Percentiles rank a stretch among this genome's conserved stretches.
Evolutionary conservation across 2,113 vertebrate genomes (phyloP).

Genomic region (Myxocyprinus asiaticus): DNA sequence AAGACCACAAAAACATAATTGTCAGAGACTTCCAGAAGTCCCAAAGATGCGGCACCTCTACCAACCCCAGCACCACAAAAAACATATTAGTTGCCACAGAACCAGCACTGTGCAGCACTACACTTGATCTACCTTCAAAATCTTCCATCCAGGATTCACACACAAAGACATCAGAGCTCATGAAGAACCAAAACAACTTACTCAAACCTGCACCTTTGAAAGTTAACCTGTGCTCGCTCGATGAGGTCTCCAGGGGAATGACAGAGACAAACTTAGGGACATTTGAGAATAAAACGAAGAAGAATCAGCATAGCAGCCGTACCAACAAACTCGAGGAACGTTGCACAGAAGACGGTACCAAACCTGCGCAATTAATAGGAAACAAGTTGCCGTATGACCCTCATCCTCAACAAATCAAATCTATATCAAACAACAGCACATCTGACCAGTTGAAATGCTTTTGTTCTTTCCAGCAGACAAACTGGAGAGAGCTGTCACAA

Average conservation of each 20-base stretch:
- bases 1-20: slow-evolving; percentile 72
- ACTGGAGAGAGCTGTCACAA: slow-evolving; percentile 91
- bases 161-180: slow-evolving; percentile 56
- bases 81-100: slow-evolving; percentile 77
- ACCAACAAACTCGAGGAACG: slow-evolving; percentile 77
- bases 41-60: slow-evolving; percentile 75
- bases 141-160: slow-evolving; percentile 70
- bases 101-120: slow-evolving; percentile 72
- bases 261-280: slow-evolving; percentile 74
- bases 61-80: slow-evolving; percentile 76
- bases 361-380: slow-evolving; percentile 90
- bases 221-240: slow-evolving; percentile 47
- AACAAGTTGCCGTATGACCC: slow-evolving; percentile 89
- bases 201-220: slow-evolving; percentile 54
- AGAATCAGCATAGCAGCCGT: slow-evolving; percentile 81
- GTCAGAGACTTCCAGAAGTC: slow-evolving; percentile 69
- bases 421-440: slow-evolving; percentile 75
- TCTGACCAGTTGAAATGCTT: slow-evolving; percentile 76
- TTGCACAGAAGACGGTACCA: slow-evolving; percentile 75
- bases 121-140: slow-evolving; percentile 71
- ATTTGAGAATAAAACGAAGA: slow-evolving; percentile 83
- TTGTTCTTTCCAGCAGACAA: slow-evolving; percentile 87
- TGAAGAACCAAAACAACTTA: slow-evolving; percentile 54
- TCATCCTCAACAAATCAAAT: slow-evolving; percentile 88
- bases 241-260: slow-evolving; percentile 72